Percentiles rank a stretch among this genome's conserved stretches.
Evolutionary conservation across 2,888 invertebrate species (phyloP).

Genomic region (Drosophila antonietae): DNA sequence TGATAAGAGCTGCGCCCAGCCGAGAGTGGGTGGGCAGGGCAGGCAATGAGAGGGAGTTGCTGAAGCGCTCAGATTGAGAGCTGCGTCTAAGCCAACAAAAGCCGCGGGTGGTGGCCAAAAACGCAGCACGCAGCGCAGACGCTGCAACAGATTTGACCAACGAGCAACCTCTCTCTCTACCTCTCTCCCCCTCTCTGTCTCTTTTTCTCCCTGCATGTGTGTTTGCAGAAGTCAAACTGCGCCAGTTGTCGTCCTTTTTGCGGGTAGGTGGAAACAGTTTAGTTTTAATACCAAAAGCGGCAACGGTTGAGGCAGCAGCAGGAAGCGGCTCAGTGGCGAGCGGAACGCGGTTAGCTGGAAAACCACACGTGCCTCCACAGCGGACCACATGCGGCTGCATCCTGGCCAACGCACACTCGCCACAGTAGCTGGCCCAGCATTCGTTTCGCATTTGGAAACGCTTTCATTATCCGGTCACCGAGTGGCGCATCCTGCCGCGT

Average conservation of each 20-base stretch:
- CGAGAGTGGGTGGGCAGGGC: slow-evolving; percentile 48
- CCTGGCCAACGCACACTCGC: slow-evolving; percentile 58
- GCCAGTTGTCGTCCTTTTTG: slow-evolving; percentile 75
- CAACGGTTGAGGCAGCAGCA: slow-evolving; percentile 42
- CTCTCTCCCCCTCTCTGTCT: slow-evolving; percentile 4
- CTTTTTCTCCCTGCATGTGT: background rate
- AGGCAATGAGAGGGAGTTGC: background rate
- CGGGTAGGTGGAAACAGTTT: slow-evolving; percentile 81
- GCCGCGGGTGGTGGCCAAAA: slow-evolving; percentile 63
- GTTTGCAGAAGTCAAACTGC: slow-evolving; percentile 73
- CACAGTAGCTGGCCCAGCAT: slow-evolving; percentile 78
- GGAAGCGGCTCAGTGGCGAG: slow-evolving; percentile 19
- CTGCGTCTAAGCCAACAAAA: slow-evolving; percentile 65
- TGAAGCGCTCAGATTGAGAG: slow-evolving; percentile 31
- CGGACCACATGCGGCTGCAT: slow-evolving; percentile 73
- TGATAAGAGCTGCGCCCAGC: slow-evolving; percentile 41
- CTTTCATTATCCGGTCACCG: slow-evolving; percentile 74
- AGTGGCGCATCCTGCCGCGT: slow-evolving; percentile 69
- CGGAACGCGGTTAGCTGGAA: slow-evolving; percentile 75
- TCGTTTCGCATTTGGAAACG: slow-evolving; percentile 83
- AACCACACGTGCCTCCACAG: slow-evolving; percentile 81
- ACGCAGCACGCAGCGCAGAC: slow-evolving; percentile 34
- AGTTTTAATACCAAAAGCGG: slow-evolving; percentile 69
- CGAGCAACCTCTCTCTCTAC: too few relatives aligned
- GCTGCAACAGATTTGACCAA: slow-evolving; percentile 57